Evolutionary conservation across 2,888 invertebrate genomes (phyloP), one percentile per base, ranked within the genome.

Genomic region (Clostera curtula): DNA sequence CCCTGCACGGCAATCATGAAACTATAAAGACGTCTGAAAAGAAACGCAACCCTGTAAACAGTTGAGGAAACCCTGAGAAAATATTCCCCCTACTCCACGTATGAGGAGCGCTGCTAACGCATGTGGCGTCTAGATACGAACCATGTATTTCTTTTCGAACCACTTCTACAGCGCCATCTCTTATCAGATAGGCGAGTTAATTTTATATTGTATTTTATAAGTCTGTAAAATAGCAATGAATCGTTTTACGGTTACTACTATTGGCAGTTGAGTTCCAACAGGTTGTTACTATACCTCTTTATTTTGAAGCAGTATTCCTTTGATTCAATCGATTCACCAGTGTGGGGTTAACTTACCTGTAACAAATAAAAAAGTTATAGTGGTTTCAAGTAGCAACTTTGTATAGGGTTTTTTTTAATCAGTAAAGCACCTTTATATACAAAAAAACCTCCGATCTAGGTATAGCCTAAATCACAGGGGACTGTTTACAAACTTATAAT

Each of bases 61-160:
- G 54, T 49, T 40, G 44, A 66, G 66, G 71, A 76, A 79, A 79
- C 71, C 57, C 62, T 50, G 53, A 72, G 74, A 66, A 79, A 80
- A 72, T 58, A 54, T 53, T 49, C 56, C 54, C 49, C 47, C 38
- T 42, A 36, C 27, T 46, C 51, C 53, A 54, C 61, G 55, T 66
- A 61, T 58, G 61, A n/a, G 53, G 49, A 50, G 63, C 59, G 59
- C 57, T 46, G 31, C 37, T 27, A 42, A 55, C 66, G 65, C 64
- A 43, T 68, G 68, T 62, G 50, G 25, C 12, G 4, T 34, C 11
- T 36, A 34, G 36, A 35, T 25, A 21, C 26, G 31, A 31, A 25
- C 25, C 27, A 31, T 23, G 24, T 9, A 21, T 31, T 26, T 12
- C 4, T 49, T 50, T 30, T 41, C 31, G 47, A 60, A 61, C 61